Base-by-base conservation (phyloP, 2,888 invertebrate genomes). In the Lasiommata megera region DNA sequence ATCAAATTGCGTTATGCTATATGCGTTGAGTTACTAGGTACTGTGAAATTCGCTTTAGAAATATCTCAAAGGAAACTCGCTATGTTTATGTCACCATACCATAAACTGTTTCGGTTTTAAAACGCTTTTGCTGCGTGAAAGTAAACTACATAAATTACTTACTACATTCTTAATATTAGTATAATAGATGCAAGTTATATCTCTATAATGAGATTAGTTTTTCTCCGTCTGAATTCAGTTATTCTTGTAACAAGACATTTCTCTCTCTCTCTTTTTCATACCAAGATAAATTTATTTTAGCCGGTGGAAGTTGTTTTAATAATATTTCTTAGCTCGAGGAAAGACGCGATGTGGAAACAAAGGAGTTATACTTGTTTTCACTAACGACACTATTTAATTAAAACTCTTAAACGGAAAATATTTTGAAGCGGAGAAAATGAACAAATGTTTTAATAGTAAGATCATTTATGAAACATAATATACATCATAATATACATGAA, bases 371-470 rank as follows among this genome's bases (percentile, higher is more conserved):
- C 43, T 43, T n/a, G 43, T 43, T 43, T 43, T n/a, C 12, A 28
- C 43, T 43, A 23, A 41, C 41, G 41, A 41, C 41, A 41, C 18
- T 41, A 41, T 41, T 41, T 41, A 41, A 41, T 41, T 41, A 23
- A 43, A 43, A 17, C 43, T 43, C 43, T 43, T 12, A n/a, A n/a
- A n/a, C n/a, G 23, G 43, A 43, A 43, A 43, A 43, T 12, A 23
- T 43, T 28, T 43, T 12, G 12, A 28, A 23, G 7, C 23, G 23
- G 23, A 5, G 28, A 43, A 43, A 43, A 43, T 43, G 34, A 11
- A 12, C 43, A 43, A n/a, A 23, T 28, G 43, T 43, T 34, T 23
- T n/a, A 14, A 37, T 37, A 14, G 37, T 37, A 37, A 12, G 6
- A 6, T 14, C 14, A 6, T 14, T 37, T 36, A 1, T 31, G 1